Evolutionary conservation across 2,797 vertebrate genomes (phyloP), one percentile per base, ranked within the genome.

Genomic region (Crocidura indochinensis): DNA sequence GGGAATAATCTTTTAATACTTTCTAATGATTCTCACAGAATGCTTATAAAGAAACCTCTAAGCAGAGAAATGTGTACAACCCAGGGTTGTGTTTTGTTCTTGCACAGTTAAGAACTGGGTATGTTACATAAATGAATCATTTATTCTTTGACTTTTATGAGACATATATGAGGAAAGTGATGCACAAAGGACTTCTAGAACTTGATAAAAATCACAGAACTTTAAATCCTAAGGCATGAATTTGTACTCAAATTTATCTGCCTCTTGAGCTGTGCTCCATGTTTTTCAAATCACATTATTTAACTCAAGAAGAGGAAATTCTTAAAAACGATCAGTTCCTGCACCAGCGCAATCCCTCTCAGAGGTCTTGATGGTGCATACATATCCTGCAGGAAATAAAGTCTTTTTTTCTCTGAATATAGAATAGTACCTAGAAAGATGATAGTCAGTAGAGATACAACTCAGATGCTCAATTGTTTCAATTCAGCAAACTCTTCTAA

Each of bases 1-100:
- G 44, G 10, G 26, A 64, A 76, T 49, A 3, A 89, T 92, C 91
- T 82, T 92, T 74, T 22, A 80, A 7, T n/a, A 0, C 90, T 78
- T 92, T 82, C 65, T 90, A 87, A 76, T 82, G 87, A 69, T 81
- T 91, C 49, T 77, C 17, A n/a, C 27, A 93, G 84, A 38, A 62
- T 89, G 31, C 53, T 78, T 84, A 93, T 60, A 83, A 90, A 92
- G 69, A 95, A 78, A 91, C 8, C 64, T 65, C 64, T 26, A 9
- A 65, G 64, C 24, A 88, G 44, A 77, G 29, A 78, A 73, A 74
- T n/a, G 26, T 77, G 80, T 82, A 74, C 8, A 49, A 75, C 62
- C 9, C 17, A 14, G 19, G 15, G 6, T 20, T 60, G 4, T 80
- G 12, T 49, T 82, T 84, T 29, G 65, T 88, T 78, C 62, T 85